phyloP scores from a whole-genome alignment of 1,140 invertebrate species.

The Ceratina australensis region DNA sequence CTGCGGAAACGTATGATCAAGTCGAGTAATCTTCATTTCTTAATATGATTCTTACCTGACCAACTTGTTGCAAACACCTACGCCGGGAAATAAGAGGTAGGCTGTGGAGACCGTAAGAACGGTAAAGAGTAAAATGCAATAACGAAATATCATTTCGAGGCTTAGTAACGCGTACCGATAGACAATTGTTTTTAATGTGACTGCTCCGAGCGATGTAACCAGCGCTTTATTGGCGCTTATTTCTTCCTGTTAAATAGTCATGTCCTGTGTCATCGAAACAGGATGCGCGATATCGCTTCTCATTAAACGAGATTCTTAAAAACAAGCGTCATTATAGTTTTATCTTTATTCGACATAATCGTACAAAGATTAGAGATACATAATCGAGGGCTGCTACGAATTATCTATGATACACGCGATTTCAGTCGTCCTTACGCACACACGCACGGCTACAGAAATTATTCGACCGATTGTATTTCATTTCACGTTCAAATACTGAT shows the following conservation, averaged over 20 bases:
- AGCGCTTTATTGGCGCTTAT: background rate
- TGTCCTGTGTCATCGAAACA: conserved; percentile 16
- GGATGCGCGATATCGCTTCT: conserved; percentile 20
- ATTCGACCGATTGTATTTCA: no score
- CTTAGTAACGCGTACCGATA: no score
- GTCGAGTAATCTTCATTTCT: background rate
- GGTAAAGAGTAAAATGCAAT: no score
- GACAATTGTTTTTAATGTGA: no score
- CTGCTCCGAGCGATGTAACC: background rate
- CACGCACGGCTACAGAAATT: no score
- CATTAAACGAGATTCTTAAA: background rate
- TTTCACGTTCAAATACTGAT: no score
- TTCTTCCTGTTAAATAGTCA: background rate
- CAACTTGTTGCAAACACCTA: background rate
- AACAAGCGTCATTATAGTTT: background rate
- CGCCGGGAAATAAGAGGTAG: background rate
- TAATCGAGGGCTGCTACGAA: background rate
- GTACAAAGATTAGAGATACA: background rate
- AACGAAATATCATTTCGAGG: no score
- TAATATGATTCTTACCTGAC: conserved; percentile 2
- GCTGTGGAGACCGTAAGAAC: no score
- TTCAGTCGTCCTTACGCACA: no score
- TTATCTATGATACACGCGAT: no score
- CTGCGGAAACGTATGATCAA: background rate
- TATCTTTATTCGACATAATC: background rate